Evolutionary conservation across 2,797 vertebrate species (phyloP).

Genomic region (Nyctibius grandis): DNA sequence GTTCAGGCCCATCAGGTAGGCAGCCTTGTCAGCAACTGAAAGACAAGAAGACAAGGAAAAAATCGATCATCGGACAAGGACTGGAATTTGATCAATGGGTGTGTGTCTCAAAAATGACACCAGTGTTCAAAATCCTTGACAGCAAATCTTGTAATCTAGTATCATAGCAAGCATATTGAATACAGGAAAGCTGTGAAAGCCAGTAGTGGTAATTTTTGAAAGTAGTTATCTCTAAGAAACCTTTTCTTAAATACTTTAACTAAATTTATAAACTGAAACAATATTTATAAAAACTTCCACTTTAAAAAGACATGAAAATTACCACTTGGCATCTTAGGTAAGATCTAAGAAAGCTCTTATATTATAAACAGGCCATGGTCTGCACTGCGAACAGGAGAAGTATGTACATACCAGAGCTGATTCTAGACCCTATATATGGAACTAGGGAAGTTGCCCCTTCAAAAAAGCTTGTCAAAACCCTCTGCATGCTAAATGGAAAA

Average conservation of each 20-base stretch:
- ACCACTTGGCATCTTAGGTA: too few relatives aligned
- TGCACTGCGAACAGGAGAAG: background rate
- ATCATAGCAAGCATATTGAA: background rate
- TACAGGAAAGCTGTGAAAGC: background rate
- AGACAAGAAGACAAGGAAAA: background rate
- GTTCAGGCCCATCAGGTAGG: conserved; percentile 84
- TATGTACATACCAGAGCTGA: background rate
- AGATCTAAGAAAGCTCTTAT: background rate
- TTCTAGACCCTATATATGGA: background rate
- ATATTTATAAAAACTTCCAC: background rate
- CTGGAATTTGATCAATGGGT: background rate
- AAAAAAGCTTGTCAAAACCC: background rate
- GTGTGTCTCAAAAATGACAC: background rate
- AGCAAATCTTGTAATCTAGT: background rate
- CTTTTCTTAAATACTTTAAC: background rate
- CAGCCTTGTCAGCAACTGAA: conserved; percentile 84
- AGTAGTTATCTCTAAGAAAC: background rate
- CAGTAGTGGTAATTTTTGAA: background rate
- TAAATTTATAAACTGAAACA: background rate
- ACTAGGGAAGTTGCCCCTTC: background rate
- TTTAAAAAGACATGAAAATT: background rate
- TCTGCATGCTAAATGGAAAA: background rate
- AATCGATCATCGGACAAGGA: background rate
- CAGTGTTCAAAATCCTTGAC: background rate
- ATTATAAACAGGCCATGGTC: background rate